Base-by-base conservation (phyloP, 2,888 invertebrate species). In the Phortica magna region DNA sequence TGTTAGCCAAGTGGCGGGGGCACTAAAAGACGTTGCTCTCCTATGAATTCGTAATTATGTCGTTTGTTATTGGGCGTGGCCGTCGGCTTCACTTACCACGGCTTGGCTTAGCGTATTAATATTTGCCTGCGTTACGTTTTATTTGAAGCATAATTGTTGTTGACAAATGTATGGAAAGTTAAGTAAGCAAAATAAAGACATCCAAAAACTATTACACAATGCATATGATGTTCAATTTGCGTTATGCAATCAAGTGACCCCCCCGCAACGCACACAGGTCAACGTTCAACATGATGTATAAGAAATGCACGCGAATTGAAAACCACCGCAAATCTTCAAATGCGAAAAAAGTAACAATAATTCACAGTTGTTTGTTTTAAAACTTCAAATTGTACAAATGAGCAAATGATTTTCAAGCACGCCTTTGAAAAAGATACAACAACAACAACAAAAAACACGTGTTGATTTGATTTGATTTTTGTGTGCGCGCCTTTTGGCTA, bases 31-130 rank as follows among this genome's bases (percentile, higher is more conserved):
- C 59, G 78, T 78, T n/a, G 83, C 82, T 48, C 43, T 81, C 80
- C 81, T 81, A 80, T 78, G 87, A 83, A 85, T 85, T 31, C 79
- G 80, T 84, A 84, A 87, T 85, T 85, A 85, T 77, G 76, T 79
- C 74, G 74, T 76, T 12, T 31, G 31, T 67, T 53, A 48, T 42
- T 76, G n/a, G 68, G 75, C 72, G 73, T 76, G 79, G 70, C 31
- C 5, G 55, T 7, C 5, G 31, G 31, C 31, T n/a, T n/a, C n/a
- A n/a, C n/a, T 31, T 0, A 31, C 31, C 31, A 31, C 31, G 31
- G 2, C n/a, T 12, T 55, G 55, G 55, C 55, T 55, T 2, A 55
- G 17, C 10, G 55, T 17, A 19, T 59, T 59, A 73, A 31, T 59
- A 41, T 70, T 59, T 61, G 19, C 22, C 31, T 53, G 10, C 19